Percentiles rank a stretch among this genome's conserved stretches.
phyloP scores from a whole-genome alignment of 2,888 invertebrate genomes.

The Anoplius nigerrimus region DNA sequence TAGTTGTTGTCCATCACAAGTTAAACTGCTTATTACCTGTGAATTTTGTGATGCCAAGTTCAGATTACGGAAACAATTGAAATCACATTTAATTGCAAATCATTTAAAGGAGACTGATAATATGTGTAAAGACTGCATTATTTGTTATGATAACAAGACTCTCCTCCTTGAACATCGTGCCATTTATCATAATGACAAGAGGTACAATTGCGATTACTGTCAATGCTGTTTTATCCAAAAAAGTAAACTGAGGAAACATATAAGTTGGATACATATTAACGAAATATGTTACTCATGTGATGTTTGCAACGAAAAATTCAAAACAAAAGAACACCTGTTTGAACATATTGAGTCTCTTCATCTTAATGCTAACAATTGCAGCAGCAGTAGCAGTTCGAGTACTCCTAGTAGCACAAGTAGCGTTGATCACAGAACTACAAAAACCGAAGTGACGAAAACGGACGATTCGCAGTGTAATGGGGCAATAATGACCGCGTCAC shows the following conservation, averaged over 20 bases:
- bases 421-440: no score
- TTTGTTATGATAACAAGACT: conserved; percentile 23
- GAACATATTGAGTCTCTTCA: conserved; percentile 8
- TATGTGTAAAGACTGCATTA: conserved; percentile 35
- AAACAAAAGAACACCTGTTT: conserved; percentile 15
- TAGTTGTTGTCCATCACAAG: not conserved
- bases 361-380: no score
- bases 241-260: conserved; percentile 26
- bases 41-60: conserved; percentile 35
- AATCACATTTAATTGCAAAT: conserved; percentile 27
- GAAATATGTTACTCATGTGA: conserved; percentile 22
- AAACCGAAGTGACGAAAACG: no score
- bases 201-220: conserved; percentile 41
- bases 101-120: conserved; percentile 22
- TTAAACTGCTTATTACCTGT: conserved; percentile 15
- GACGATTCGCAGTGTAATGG: no score
- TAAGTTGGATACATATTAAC: conserved; percentile 17
- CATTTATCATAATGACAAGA: conserved; percentile 18
- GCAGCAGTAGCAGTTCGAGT: no score
- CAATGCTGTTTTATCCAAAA: conserved; percentile 30
- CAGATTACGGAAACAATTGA: conserved; percentile 24
- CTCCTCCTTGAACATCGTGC: conserved; percentile 31
- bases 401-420: not conserved
- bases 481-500: no score
- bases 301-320: conserved; percentile 18